Evolutionary conservation across 2,888 invertebrate species (phyloP).

Genomic region (Lamellibrachia satsuma): DNA sequence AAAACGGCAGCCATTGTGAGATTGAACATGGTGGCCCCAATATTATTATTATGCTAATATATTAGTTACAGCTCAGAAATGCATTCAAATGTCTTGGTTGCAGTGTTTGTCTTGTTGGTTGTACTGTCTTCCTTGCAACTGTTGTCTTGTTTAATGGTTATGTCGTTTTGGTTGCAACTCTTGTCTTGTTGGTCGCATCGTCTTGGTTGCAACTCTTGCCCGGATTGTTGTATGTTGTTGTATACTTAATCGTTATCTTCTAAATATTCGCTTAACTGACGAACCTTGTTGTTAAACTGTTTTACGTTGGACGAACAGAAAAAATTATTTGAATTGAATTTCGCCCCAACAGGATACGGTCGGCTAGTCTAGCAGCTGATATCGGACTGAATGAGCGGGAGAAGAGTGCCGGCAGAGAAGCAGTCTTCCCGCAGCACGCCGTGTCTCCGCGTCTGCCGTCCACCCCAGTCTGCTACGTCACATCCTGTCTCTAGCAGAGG

Average conservation of each 20-base stretch:
- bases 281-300: not conserved
- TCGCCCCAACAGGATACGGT: not conserved
- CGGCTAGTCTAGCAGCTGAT: not conserved
- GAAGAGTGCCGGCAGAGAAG: not conserved
- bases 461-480: not conserved
- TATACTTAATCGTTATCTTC: too few species aligned
- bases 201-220: too few species aligned
- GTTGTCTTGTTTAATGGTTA: not conserved
- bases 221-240: too few species aligned
- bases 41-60: too few species aligned
- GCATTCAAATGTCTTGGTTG: not conserved
- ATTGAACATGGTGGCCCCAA: too few species aligned
- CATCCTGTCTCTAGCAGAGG: not conserved
- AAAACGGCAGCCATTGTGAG: too few species aligned
- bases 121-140: not conserved
- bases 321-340: not conserved
- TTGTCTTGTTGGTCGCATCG: not conserved
- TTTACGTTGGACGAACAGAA: not conserved
- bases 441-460: not conserved
- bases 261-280: too few species aligned
- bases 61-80: too few species aligned
- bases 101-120: not conserved
- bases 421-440: not conserved
- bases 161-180: not conserved
- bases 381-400: not conserved